These are phyloP conservation scores for Gouania willdenowi DNA, from an alignment of 2,797 vertebrate genomes.

Conservation along the genomic window DNA sequence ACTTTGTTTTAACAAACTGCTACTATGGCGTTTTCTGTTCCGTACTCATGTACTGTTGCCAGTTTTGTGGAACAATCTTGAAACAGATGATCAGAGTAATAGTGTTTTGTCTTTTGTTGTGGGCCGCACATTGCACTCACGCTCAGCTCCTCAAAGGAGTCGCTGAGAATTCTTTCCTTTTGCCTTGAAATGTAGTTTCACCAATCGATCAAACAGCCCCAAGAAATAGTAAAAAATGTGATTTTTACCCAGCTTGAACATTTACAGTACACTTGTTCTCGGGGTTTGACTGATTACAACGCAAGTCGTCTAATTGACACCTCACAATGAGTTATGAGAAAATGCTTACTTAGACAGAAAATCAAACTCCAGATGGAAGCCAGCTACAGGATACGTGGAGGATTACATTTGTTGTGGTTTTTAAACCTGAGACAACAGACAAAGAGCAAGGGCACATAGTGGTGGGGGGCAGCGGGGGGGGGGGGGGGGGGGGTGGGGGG, in stretches of 20 bases:
- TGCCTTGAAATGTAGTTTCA: constrained; percentile 14
- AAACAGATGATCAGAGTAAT: constrained; percentile 14
- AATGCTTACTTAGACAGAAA: constrained; percentile 20
- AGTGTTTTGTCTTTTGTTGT: constrained; percentile 30
- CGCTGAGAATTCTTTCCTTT: constrained; percentile 13
- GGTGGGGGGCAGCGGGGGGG: not conserved
- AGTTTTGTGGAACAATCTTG: not conserved
- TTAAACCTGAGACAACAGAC: constrained; percentile 16
- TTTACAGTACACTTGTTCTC: constrained; percentile 15
- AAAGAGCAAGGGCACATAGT: constrained; percentile 3
- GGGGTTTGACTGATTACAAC: constrained; percentile 21
- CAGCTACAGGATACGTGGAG: not conserved
- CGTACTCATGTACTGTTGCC: constrained; percentile 3
- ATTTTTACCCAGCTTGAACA: constrained; percentile 13
- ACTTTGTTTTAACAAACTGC: constrained; percentile 6
- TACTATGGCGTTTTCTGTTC: no score
- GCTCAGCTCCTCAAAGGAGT: constrained; percentile 25
- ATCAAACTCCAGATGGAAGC: constrained; percentile 24
- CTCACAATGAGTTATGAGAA: constrained; percentile 19
- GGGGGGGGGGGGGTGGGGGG: not conserved
- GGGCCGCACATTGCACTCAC: constrained; percentile 16
- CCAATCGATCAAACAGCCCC: constrained; percentile 10
- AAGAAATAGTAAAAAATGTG: constrained; percentile 9
- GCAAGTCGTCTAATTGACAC: not conserved
- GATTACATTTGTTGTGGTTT: constrained; percentile 7